A percentile compares a stretch with the other conserved stretches of the same genome.
These are phyloP conservation scores for Menura novaehollandiae DNA, from an alignment of 2,113 vertebrate genomes.

Conservation along the genomic window DNA sequence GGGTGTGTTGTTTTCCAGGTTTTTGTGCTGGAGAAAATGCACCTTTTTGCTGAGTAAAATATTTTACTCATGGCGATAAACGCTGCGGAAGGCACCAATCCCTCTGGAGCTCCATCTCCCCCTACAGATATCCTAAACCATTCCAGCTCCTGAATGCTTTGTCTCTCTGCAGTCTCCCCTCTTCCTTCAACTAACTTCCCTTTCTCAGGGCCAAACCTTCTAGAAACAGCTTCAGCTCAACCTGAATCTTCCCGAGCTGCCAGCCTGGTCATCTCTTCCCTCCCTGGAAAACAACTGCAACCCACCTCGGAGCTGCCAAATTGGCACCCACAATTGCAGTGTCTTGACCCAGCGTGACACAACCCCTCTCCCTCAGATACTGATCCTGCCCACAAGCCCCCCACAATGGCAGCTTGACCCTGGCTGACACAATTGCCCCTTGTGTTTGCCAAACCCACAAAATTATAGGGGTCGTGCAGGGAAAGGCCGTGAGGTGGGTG, in stretches of 20 bases:
- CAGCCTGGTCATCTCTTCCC: not conserved
- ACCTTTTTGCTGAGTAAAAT: not conserved
- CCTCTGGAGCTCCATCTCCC: not conserved
- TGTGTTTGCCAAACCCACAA: conserved; percentile 67
- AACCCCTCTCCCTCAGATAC: conserved; percentile 26
- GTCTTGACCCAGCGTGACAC: conserved; percentile 52
- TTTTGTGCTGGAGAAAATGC: not conserved
- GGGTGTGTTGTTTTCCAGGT: not conserved
- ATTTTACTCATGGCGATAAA: fast-evolving
- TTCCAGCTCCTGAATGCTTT: not conserved
- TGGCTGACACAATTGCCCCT: conserved; percentile 56
- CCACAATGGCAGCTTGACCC: conserved; percentile 63
- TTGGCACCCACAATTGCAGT: conserved; percentile 54
- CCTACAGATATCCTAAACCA: not conserved
- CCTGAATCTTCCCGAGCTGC: not conserved
- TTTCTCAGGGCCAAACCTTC: not conserved
- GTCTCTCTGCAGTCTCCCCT: not conserved
- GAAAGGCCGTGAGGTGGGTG: conserved; percentile 30
- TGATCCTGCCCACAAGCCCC: conserved; percentile 41
- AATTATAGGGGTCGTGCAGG: conserved; percentile 58
- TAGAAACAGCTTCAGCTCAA: conserved; percentile 1
- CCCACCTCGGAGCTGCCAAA: conserved; percentile 10
- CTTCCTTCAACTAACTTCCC: not conserved
- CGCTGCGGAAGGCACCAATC: not conserved
- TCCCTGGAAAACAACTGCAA: conserved; percentile 27